Evolutionary conservation across 35 echinoderm and acorn worm genomes (phyloP), one percentile per base, ranked within the genome.

Genomic region (Apostichopus japonicus): DNA sequence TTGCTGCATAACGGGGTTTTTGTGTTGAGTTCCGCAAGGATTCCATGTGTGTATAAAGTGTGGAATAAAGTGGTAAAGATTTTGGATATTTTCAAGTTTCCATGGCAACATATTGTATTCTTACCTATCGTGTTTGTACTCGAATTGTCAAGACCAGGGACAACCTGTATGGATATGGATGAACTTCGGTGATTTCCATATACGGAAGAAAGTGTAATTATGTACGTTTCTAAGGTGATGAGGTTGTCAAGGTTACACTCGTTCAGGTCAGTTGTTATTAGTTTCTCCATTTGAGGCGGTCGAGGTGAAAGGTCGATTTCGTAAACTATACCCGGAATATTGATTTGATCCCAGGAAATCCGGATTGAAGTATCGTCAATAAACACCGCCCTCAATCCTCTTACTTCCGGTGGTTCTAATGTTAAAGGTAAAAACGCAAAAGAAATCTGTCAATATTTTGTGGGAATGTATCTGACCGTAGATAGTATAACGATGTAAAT

Each of bases 161-260:
- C 55, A 21, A 87, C 61, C 19, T 67, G 51, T 21, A 87, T 62
- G 11, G 19, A 87, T 24, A 61, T 87, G 44, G 84, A 55, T 6
- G 84, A 62, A 58, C 84, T 87, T 19, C 84, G 84, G 55, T 87
- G 61, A 87, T 87, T 87, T 67, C 84, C 84, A 1, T 87, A 87
- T 59, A 87, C 7, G 4, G 84, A 62, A 58, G 55, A 56, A 6
- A 87, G 23, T 9, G 84, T 87, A 13, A 87, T 55, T n/a, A 87
- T 24, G 84, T 87, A 87, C 23, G 84, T 67, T 67, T 87, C 84
- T 55, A 87, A 65, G 23, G 84, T 87, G 24, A 67, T 55, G 54
- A 87, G 84, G 24, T 61, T 14, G 27, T 87, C 84, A 55, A 87
- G n/a, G 19, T 56, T 33, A 25, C 55, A 87, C 27, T 87, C 84